phyloP scores from a whole-genome alignment of 1,140 invertebrate genomes.

The Frieseomelitta varia region DNA sequence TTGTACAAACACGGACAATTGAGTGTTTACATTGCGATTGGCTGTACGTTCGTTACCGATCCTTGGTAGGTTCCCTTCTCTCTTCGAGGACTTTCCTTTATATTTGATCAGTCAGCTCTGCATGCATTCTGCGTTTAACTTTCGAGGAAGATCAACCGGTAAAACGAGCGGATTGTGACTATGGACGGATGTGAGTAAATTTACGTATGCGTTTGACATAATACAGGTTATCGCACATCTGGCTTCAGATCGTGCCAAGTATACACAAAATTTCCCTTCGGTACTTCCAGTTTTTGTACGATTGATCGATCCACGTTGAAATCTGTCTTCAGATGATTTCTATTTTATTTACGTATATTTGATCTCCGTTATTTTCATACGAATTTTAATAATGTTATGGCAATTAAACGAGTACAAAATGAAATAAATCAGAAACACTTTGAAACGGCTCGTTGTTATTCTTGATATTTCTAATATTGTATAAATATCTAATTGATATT shows the following conservation, averaged over 20 bases:
- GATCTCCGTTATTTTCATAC: background rate
- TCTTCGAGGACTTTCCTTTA: constrained; percentile 18
- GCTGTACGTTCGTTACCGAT: background rate
- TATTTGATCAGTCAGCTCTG: background rate
- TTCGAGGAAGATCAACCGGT: background rate
- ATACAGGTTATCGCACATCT: background rate
- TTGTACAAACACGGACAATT: background rate
- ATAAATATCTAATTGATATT: too few species aligned
- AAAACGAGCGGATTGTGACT: background rate
- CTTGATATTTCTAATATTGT: too few species aligned
- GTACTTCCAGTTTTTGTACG: background rate
- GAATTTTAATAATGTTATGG: background rate
- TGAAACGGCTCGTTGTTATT: background rate
- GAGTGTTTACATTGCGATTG: background rate
- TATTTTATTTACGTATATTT: background rate
- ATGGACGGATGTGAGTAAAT: constrained; percentile 29
- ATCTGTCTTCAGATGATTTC: background rate
- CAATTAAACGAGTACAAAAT: background rate
- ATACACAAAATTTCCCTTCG: background rate
- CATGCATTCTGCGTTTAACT: constrained; percentile 25
- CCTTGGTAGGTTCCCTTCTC: background rate
- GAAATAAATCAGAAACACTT: background rate
- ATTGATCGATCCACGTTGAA: background rate
- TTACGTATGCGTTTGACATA: background rate
- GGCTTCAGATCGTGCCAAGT: background rate